Base-by-base conservation (phyloP, 2,797 vertebrate species). In the Aeoliscus strigatus region DNA sequence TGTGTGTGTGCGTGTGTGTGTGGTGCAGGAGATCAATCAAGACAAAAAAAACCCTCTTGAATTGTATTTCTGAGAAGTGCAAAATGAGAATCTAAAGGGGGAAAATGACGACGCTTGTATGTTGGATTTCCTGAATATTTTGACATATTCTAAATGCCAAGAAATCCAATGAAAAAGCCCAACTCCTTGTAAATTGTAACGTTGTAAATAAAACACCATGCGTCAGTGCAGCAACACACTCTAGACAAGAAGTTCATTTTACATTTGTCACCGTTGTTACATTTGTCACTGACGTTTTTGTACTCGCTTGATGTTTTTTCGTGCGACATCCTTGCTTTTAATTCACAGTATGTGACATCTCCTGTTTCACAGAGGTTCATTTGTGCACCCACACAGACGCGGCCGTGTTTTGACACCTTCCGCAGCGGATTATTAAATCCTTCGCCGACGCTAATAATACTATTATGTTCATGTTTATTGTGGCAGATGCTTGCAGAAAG, bases 371-470 rank as follows among this genome's bases (percentile, higher is more conserved):
- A 37, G 58, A 51, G 42, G 45, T 59, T 64, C 39, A 37, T 39
- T 42, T 31, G 29, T 23, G 40, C 56, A 38, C 70, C 60, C 59
- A 57, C 70, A 42, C 59, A 13, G 32, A 60, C 1, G 58, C 57
- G 14, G 51, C 24, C 66, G 34, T 71, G 71, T 54, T 72, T 32
- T 70, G 75, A 78, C 75, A 55, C 39, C 36, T 62, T 60, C 52
- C 58, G 13, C 58, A 38, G 69, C 60, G 61, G 55, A 72, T 81
- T 75, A 77, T 82, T 80, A 79, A 78, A 80, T 77, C 67, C 70
- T 59, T 51, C 26, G 54, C 71, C 61, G 71, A 64, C 59, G 70
- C 64, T 75, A 80, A 79, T 76, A 80, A 79, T 51, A 60, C 73
- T 14, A 70, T 80, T 75, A 75, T 73, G 51, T 66, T 58, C 66